Evolutionary conservation across 2,797 vertebrate species (phyloP).

Genomic region (Carapus acus): DNA sequence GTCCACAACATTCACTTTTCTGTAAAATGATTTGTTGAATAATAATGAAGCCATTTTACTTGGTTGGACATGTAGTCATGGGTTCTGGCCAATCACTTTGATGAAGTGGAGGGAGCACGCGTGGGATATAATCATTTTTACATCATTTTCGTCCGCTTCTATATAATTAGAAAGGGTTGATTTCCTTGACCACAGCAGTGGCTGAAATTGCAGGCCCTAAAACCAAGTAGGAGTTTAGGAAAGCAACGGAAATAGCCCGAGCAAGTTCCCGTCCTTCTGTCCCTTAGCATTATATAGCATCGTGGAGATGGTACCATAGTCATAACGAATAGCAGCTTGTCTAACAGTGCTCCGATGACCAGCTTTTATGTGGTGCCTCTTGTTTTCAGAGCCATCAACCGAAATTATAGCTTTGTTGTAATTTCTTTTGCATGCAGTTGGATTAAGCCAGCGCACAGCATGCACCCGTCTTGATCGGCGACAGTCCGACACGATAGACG

Average conservation of each 20-base stretch:
- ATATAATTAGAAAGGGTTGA: conserved; percentile 77
- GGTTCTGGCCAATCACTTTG: conserved; percentile 61
- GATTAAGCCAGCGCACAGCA: conserved; percentile 39
- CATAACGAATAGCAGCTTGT: conserved; percentile 50
- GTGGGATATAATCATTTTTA: conserved; percentile 74
- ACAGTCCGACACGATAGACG: too few relatives aligned
- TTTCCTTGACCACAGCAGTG: conserved; percentile 70
- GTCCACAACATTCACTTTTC: conserved; percentile 46
- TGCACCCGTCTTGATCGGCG: too few relatives aligned
- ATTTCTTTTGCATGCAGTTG: conserved; percentile 62
- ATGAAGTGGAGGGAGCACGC: conserved; percentile 60
- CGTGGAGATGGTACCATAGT: conserved; percentile 61
- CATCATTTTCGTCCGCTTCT: conserved; percentile 62
- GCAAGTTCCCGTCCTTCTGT: conserved; percentile 59
- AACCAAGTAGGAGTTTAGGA: conserved; percentile 54
- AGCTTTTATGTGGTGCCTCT: conserved; percentile 69
- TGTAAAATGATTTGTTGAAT: conserved; percentile 59
- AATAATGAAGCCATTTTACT: conserved; percentile 53
- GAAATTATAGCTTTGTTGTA: conserved; percentile 65
- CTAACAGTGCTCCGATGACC: conserved; percentile 48
- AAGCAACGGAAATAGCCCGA: conserved; percentile 67
- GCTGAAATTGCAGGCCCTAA: conserved; percentile 71
- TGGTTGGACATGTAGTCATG: conserved; percentile 56
- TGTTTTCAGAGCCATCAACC: conserved; percentile 64
- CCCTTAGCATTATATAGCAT: conserved; percentile 57